Conservation (phyloP, 2,113 vertebrate genomes). For the Barbus barbus region DNA sequence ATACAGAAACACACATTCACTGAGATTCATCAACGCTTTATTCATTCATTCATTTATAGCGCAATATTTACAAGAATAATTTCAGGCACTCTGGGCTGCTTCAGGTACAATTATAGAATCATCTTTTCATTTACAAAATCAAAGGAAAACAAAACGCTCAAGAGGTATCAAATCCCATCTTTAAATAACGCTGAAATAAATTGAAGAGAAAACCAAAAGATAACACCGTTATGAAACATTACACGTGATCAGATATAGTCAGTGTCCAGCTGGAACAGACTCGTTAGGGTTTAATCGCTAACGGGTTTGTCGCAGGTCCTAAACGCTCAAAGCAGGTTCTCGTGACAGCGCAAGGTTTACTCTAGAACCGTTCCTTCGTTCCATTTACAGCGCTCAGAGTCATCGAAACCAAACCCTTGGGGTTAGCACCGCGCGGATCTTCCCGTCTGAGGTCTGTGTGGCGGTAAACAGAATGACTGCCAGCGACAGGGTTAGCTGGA, state of each 20-base stretch:
- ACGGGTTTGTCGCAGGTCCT: too few species aligned
- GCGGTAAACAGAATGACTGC: neutral
- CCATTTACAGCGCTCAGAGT: too few species aligned
- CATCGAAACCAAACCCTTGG: too few species aligned
- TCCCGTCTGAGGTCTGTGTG: neutral
- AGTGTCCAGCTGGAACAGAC: too few species aligned
- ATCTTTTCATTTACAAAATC: constrained; percentile 62
- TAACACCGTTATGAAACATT: neutral
- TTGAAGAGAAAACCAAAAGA: constrained; percentile 46
- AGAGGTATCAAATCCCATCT: constrained; percentile 62
- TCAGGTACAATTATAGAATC: constrained; percentile 67
- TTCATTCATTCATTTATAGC: constrained; percentile 63
- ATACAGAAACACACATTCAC: too few species aligned
- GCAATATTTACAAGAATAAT: constrained; percentile 74
- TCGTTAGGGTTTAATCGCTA: too few species aligned
- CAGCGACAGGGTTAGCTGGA: too few species aligned
- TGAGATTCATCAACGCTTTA: constrained; percentile 24
- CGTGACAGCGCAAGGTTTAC: too few species aligned
- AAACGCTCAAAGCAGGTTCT: too few species aligned
- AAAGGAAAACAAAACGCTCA: constrained; percentile 43
- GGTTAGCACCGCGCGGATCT: too few species aligned
- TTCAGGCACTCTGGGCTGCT: constrained; percentile 78
- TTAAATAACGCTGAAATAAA: constrained; percentile 69
- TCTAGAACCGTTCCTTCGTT: too few species aligned
- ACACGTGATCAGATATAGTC: too few species aligned